These are phyloP conservation scores for Actinernus sp. DNA, from an alignment of 92 coral and sea anemone species.

Conservation along the genomic window DNA sequence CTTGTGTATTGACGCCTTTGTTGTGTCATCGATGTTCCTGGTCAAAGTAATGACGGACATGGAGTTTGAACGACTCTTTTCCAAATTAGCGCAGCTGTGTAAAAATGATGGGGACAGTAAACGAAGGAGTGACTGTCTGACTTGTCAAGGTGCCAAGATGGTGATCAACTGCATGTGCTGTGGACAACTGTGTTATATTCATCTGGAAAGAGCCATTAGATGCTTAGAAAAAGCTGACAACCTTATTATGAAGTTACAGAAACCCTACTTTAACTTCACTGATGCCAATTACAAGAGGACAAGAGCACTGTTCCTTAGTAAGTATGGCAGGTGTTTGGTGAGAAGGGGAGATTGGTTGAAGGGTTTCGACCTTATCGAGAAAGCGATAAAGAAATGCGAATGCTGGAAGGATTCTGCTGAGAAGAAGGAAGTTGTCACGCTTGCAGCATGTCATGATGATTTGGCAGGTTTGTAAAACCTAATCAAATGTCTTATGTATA, in stretches of 20 bases:
- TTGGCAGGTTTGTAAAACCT: slow-evolving; percentile 63
- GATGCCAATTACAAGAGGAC: background rate
- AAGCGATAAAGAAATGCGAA: slow-evolving; percentile 16
- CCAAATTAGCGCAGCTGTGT: slow-evolving; percentile 29
- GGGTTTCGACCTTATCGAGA: slow-evolving; percentile 22
- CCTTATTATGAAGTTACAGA: background rate
- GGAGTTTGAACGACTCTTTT: slow-evolving; percentile 42
- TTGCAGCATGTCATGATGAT: slow-evolving; percentile 54
- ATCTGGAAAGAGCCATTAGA: slow-evolving; percentile 20
- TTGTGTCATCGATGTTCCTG: slow-evolving; percentile 33
- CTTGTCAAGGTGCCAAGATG: slow-evolving; percentile 35
- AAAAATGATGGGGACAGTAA: slow-evolving; percentile 4
- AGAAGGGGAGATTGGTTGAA: slow-evolving; percentile 7
- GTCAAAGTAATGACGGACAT: slow-evolving; percentile 46
- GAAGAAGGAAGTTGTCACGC: slow-evolving; percentile 34
- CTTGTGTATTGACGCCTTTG: slow-evolving; percentile 31
- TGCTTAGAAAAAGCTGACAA: slow-evolving; percentile 18
- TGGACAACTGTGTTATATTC: slow-evolving; percentile 20
- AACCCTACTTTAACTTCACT: slow-evolving; percentile 1
- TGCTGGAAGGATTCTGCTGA: background rate
- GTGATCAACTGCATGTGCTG: slow-evolving; percentile 43
- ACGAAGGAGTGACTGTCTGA: slow-evolving; percentile 48
- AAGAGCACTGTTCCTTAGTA: slow-evolving; percentile 41
- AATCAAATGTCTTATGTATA: no score
- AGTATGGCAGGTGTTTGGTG: slow-evolving; percentile 50